Conservation (phyloP, 1,140 invertebrate genomes). For the Philotrypesis tridentata region DNA sequence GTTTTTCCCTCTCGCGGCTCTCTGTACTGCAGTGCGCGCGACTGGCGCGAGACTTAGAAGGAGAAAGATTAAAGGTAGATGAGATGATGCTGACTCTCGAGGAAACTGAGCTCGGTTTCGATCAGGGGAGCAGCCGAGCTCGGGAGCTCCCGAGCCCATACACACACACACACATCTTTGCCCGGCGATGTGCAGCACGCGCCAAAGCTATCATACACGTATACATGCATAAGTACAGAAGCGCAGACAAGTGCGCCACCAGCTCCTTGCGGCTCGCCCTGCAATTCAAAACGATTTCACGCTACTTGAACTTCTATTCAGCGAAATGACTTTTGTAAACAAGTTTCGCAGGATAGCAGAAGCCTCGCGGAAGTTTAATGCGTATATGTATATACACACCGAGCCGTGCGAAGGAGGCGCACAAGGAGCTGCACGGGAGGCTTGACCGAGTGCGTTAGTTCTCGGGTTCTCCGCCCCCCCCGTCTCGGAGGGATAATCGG, state of each 20-base stretch:
- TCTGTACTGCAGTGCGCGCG: no score
- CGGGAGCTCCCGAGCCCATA: not conserved
- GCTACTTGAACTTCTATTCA: slow-evolving; percentile 56
- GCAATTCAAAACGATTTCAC: slow-evolving; percentile 54
- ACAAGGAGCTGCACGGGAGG: not conserved
- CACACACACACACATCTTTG: no score
- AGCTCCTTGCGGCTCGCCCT: slow-evolving; percentile 13
- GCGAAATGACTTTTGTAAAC: slow-evolving; percentile 61
- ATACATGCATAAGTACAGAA: not conserved
- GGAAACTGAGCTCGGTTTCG: slow-evolving; percentile 27
- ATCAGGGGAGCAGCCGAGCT: slow-evolving; percentile 19
- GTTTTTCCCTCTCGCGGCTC: no score
- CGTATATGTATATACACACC: no score
- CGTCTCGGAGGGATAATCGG: no score
- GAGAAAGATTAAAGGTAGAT: not conserved
- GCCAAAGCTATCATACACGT: not conserved
- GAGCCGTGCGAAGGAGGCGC: not conserved
- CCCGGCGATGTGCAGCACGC: not conserved
- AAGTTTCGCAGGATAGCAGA: slow-evolving; percentile 54
- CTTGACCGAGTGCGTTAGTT: not conserved
- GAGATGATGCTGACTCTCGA: slow-evolving; percentile 16
- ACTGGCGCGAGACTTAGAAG: not conserved
- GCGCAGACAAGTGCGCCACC: not conserved
- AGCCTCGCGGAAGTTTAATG: slow-evolving; percentile 27
- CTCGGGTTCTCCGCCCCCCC: not conserved